Evolutionary conservation across 2,888 invertebrate genomes (phyloP), one percentile per base, ranked within the genome.

Genomic region (Anaspis maculata): DNA sequence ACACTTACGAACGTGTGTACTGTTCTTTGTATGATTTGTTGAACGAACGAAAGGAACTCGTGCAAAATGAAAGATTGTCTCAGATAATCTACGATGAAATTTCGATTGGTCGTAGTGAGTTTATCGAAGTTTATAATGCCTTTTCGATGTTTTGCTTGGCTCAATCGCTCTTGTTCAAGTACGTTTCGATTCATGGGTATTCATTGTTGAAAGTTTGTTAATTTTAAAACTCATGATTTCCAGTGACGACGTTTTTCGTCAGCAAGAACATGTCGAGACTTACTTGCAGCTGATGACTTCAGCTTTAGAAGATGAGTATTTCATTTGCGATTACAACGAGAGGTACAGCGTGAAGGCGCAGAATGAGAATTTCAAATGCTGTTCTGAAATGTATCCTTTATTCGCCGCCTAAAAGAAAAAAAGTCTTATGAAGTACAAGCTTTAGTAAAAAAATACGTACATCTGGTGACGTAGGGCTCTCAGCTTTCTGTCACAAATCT

Each of bases 1-100:
- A 74, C 41, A 73, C 86, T 42, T 91, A 91, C 62, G 84, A 85
- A 46, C 73, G 72, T 47, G 77, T 82, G 3, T 73, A 88, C 44
- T 79, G 83, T 9, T 71, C 73, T 45, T 57, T 91, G 37, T 82
- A 82, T 56, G 76, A 77, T 51, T 73, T 55, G 30, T 34, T 63
- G 27, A 45, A 49, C 29, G 46, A 42, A 23, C 42, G 54, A 34
- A 46, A 48, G 27, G 54, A 59, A 34, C 15, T 53, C 13, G 38
- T 48, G 26, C 25, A 37, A 5, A 44, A 57, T 34, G 34, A 44
- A 22, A 44, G 44, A n/a, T 34, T 58, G 3, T 49, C 49, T 32
- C 39, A 45, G 12, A 44, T 46, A 31, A 51, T 62, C 11, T 49
- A 53, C 24, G 53, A 59, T 21, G 50, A 54, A 41, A 51, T 62